These are phyloP conservation scores for Hyalella azteca DNA, from an alignment of 2,888 invertebrate species.

Conservation along the genomic window DNA sequence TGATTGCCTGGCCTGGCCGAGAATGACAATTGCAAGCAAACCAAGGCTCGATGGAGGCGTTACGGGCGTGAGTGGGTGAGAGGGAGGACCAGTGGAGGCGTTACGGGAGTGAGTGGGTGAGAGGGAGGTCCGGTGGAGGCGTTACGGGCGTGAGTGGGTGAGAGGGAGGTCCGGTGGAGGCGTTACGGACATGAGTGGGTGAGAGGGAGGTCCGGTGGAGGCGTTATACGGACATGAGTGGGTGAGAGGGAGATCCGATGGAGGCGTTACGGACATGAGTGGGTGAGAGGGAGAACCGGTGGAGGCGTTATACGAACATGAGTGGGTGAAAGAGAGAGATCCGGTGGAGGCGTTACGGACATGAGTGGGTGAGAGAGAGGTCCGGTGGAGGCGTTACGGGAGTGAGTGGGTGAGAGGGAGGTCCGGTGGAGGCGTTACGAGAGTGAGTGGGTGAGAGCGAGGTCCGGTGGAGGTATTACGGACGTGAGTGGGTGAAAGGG, in stretches of 20 bases:
- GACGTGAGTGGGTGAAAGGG: neutral
- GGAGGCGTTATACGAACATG: neutral
- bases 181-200: neutral
- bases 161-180: neutral
- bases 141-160: neutral
- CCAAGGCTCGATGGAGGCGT: neutral
- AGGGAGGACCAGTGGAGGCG: neutral
- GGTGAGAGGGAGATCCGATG: neutral
- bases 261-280: neutral
- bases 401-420: neutral
- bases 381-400: neutral
- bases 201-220: neutral
- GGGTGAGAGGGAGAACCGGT: neutral
- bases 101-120: neutral
- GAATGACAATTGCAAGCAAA: constrained; percentile 1
- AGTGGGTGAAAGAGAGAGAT: neutral
- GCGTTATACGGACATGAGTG: neutral
- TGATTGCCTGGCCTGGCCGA: neutral
- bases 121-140: neutral
- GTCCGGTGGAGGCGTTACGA: neutral
- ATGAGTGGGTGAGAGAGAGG: neutral
- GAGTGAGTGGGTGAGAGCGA: neutral
- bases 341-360: neutral
- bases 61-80: neutral
- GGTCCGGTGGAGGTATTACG: neutral